Conservation (phyloP, 2,888 invertebrate species). For the Taphrorychus bicolor region DNA sequence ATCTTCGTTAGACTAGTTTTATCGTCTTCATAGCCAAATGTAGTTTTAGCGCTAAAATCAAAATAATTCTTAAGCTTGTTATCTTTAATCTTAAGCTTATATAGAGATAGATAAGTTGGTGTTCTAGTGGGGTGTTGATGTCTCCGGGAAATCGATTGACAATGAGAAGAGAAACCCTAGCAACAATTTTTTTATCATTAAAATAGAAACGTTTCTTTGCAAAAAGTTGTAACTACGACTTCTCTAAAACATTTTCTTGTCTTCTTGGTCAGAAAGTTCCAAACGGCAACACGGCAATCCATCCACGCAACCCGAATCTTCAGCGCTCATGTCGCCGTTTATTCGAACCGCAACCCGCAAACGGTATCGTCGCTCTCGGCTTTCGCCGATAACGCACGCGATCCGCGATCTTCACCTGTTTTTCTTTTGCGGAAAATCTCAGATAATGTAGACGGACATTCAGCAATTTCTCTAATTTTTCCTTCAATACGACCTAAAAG, state of each 20-base stretch:
- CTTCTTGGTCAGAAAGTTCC: neutral
- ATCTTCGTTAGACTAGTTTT: no score
- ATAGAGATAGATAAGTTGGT: no score
- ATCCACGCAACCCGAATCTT: conserved; percentile 31
- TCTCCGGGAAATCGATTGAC: no score
- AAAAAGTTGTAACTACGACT: no score
- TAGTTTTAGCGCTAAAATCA: no score
- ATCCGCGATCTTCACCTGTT: conserved; percentile 35
- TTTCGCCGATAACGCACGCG: conserved; percentile 23
- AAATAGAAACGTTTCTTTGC: no score
- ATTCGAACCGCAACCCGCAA: conserved; percentile 21
- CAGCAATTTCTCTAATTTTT: neutral
- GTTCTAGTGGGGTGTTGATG: no score
- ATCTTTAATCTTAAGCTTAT: no score
- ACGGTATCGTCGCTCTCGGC: conserved; percentile 21
- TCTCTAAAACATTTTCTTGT: neutral
- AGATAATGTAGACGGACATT: conserved; percentile 32
- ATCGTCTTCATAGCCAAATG: no score
- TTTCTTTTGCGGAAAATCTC: conserved; percentile 32
- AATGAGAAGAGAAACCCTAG: no score
- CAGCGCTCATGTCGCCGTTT: conserved; percentile 17
- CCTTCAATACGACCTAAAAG: conserved; percentile 4
- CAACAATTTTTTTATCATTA: no score
- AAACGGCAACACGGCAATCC: conserved; percentile 29
- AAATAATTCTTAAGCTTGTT: no score